Percentiles rank a stretch among this genome's conserved stretches.
Evolutionary conservation across 2,113 vertebrate genomes (phyloP).

Genomic region (Aix galericulata): DNA sequence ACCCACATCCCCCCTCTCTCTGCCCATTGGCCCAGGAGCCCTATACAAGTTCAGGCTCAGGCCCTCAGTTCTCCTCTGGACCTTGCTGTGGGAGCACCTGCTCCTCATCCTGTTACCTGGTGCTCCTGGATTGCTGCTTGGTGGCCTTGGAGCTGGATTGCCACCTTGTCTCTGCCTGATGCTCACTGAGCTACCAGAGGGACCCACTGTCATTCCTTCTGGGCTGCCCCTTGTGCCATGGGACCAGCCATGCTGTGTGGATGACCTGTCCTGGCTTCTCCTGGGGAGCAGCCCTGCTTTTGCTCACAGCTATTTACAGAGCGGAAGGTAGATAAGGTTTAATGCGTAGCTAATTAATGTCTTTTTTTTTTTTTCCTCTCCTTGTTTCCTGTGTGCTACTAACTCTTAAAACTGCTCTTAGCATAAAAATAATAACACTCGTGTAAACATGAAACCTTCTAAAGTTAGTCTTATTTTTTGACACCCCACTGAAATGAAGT

Average conservation of each 20-base stretch:
- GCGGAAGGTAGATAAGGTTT: background rate
- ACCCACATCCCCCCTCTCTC: too few species aligned
- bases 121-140: background rate
- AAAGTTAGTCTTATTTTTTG: background rate
- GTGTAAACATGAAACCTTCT: background rate
- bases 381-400: background rate
- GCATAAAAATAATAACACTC: background rate
- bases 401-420: background rate
- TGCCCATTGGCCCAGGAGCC: background rate
- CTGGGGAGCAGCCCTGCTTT: background rate
- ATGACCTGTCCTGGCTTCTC: background rate
- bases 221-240: background rate
- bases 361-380: background rate
- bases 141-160: background rate
- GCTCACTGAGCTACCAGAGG: background rate
- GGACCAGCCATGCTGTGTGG: too few species aligned
- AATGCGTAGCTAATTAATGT: background rate
- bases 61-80: fast-evolving
- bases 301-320: background rate
- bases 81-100: background rate
- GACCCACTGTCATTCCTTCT: background rate
- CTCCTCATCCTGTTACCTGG: background rate
- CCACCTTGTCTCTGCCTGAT: too few species aligned
- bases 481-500: background rate
- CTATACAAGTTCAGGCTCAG: background rate